Evolutionary conservation across 1,140 invertebrate genomes (phyloP), one percentile per base, ranked within the genome.

Genomic region (Calliphora vicina): DNA sequence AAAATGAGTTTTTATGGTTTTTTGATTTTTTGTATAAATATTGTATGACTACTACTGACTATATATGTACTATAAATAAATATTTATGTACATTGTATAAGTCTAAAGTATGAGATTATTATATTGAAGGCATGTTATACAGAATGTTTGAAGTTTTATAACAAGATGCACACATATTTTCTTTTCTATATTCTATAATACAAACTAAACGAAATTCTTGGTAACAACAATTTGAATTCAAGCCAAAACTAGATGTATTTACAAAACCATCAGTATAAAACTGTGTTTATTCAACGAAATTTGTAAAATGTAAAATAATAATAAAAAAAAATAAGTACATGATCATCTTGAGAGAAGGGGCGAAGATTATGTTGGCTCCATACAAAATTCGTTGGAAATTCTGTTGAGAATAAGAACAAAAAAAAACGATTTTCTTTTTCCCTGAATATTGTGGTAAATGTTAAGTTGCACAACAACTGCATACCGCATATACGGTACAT

Each of bases 171-270:
- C 25, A 67, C 25, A n/a, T n/a, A n/a, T 67, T 67, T 67, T 9
- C 1, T 67, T 25, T 67, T 67, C 20, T 35, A 10, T 35, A 35
- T 1, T 35, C 35, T 35, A 35, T 35, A 50, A 50, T 17, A 50
- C 17, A 50, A 50, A 50, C 12, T 50, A 50, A 50, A 23, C 50
- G 8, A 67, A 67, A n/a, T 67, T 67, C 61, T 67, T 67, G n/a
- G 61, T 67, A 67, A 67, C 61, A 67, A 67, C 61, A 67, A 67
- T 25, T 67, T 67, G 61, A 67, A 67, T 67, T 67, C n/a, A 67
- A 67, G 61, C 61, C 61, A 67, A 67, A 67, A 67, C n/a, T 67
- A 23, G 17, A 67, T 67, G 20, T 67, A 67, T 25, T 20, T 67
- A 57, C 50, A 17, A 57, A 35, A 57, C 50, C 50, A 57, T 35